These are phyloP conservation scores for Drosophila macrospina DNA, from an alignment of 2,888 invertebrate species.

Conservation along the genomic window DNA sequence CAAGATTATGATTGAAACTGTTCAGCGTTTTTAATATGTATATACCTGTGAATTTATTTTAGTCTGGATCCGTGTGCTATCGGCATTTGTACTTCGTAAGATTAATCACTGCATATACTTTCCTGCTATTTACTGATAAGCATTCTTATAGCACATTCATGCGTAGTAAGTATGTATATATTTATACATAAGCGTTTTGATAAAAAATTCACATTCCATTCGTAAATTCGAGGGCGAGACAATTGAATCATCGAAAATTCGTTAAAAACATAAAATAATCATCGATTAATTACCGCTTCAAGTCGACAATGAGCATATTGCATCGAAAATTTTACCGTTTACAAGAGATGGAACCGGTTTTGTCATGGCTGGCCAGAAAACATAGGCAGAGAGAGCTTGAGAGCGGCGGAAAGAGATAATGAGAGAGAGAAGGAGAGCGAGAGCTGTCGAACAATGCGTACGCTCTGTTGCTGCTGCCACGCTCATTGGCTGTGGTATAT, in stretches of 20 bases:
- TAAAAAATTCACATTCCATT: conserved; percentile 29
- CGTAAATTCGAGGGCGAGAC: not conserved
- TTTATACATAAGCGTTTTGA: conserved; percentile 2
- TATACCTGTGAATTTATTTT: conserved; percentile 9
- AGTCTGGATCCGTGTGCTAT: conserved; percentile 1
- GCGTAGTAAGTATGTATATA: too few relatives aligned
- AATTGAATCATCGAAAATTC: conserved; percentile 7
- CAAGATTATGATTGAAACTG: not conserved
- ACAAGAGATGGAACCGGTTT: conserved; percentile 54
- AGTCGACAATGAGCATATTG: conserved; percentile 2
- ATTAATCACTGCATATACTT: conserved; percentile 20
- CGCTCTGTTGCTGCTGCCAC: conserved; percentile 36
- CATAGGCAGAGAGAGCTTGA: conserved; percentile 11
- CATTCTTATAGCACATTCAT: not conserved
- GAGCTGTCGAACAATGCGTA: conserved; percentile 21
- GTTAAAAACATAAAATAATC: conserved; percentile 22
- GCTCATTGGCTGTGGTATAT: conserved; percentile 38
- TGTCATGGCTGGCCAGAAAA: conserved; percentile 33
- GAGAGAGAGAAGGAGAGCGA: conserved; percentile 11
- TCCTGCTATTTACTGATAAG: conserved; percentile 32
- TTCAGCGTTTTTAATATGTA: not conserved
- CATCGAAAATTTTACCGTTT: conserved; percentile 53
- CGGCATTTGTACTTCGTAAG: conserved; percentile 11
- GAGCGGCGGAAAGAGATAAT: conserved; percentile 25
- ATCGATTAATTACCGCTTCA: conserved; percentile 33